phyloP scores from a whole-genome alignment of 2,797 vertebrate species.

The Manis javanica region DNA sequence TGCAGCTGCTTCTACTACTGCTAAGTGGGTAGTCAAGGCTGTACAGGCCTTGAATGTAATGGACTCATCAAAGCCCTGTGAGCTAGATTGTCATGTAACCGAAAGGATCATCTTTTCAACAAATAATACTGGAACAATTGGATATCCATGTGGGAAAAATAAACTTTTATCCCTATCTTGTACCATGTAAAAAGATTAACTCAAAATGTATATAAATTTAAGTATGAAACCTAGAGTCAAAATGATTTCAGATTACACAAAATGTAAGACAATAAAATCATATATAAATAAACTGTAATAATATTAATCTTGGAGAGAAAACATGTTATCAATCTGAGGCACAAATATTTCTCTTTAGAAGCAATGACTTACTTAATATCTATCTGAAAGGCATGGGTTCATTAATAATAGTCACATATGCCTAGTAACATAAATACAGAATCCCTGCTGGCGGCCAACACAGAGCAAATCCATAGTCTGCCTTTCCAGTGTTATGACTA shows the following conservation, averaged over 20 bases:
- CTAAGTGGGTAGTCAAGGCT: no score
- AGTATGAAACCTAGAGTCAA: not conserved
- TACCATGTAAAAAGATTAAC: no score
- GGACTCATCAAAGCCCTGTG: no score
- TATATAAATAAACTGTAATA: constrained; percentile 28
- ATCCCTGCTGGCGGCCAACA: not conserved
- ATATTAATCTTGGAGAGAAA: constrained; percentile 51
- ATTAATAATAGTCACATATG: constrained; percentile 27
- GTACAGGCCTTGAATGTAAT: no score
- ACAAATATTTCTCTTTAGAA: constrained; percentile 57
- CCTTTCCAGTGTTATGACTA: not conserved
- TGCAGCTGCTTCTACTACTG: no score
- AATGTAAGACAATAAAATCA: constrained; percentile 31
- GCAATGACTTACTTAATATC: constrained; percentile 41
- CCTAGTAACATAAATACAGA: not conserved
- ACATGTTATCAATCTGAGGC: constrained; percentile 17
- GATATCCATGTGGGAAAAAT: no score
- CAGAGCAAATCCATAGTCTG: not conserved
- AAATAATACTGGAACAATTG: no score
- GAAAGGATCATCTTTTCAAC: no score
- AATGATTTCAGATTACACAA: constrained; percentile 59
- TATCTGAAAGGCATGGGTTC: constrained; percentile 13
- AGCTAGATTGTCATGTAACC: no score
- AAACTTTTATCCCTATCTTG: no score
- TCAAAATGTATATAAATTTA: no score